Conservation (phyloP, 2,797 vertebrate genomes). For the Sebastes steindachneri region DNA sequence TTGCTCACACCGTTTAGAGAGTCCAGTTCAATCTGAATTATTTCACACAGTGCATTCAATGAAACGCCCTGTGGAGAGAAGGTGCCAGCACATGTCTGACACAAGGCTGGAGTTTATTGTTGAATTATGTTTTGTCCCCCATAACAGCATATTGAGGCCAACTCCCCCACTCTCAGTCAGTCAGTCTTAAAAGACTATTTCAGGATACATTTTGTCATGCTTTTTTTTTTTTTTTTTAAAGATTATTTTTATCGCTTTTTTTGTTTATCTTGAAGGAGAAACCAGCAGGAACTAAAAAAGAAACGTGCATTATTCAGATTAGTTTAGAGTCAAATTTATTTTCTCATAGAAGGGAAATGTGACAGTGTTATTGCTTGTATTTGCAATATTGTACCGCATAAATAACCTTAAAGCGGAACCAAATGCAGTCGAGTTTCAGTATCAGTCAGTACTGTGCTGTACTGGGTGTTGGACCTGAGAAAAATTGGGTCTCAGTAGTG, state of each 20-base stretch:
- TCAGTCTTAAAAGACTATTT: background rate
- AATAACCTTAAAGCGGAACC: background rate
- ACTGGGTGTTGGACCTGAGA: background rate
- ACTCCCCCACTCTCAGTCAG: background rate
- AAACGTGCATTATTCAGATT: background rate
- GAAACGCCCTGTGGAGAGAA: background rate
- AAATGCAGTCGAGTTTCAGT: background rate
- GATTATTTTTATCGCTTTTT: background rate
- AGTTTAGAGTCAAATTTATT: background rate
- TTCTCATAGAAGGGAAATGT: background rate
- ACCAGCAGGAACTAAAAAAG: background rate
- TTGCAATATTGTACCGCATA: background rate
- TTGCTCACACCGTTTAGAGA: background rate
- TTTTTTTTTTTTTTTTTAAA: background rate
- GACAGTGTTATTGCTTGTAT: background rate
- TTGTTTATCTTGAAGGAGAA: background rate
- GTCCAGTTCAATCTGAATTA: background rate
- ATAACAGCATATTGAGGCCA: background rate
- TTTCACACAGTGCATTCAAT: background rate
- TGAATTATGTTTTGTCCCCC: background rate
- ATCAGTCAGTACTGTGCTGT: background rate
- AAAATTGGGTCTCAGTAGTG: background rate
- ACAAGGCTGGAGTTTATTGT: background rate
- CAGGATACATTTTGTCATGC: background rate
- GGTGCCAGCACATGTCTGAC: background rate